Evolutionary conservation across 2,888 invertebrate genomes (phyloP), one percentile per base, ranked within the genome.

Genomic region (Camptogramma bilineatum): DNA sequence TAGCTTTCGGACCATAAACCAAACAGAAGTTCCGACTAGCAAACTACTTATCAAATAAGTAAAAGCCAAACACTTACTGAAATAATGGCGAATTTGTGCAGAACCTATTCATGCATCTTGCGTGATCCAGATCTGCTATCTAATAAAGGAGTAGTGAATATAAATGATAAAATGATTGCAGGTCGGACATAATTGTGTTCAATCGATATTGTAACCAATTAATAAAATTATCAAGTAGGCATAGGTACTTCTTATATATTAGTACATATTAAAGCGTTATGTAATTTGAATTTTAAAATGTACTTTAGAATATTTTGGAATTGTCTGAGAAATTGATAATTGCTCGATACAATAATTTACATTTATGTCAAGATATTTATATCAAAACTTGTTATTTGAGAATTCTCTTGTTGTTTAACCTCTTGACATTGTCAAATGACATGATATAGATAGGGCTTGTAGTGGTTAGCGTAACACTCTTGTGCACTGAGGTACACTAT

Each of bases 101-200:
- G 79, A 79, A 68, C 66, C 71, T 69, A 82, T 76, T 83, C 90
- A 91, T 91, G 90, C 90, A 85, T 84, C 85, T 83, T 82, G 82
- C 79, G 86, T 85, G 83, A 83, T 82, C 86, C 81, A 75, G 82
- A 77, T 82, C 85, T 72, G 81, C 83, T 87, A 86, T 86, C 88
- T 88, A 89, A 53, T 79, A 59, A 58, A 68, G 69, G 64, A 83
- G 81, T 77, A 84, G 81, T 85, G 82, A 85, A 83, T 80, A 78
- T 79, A 85, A 75, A 83, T 76, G 79, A 84, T 87, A 55, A 42
- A 63, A 70, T 67, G 58, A 63, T 55, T 46, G 34, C 44, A 46
- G 21, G 31, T 28, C 13, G 5, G 17, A 18, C n/a, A 47, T 18
- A 28, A 31, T 34, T 5, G 16, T 7, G 7, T 8, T 16, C 13